Evolutionary conservation across 2,113 vertebrate genomes (phyloP).

Genomic region (Urocynchramus pylzowi): DNA sequence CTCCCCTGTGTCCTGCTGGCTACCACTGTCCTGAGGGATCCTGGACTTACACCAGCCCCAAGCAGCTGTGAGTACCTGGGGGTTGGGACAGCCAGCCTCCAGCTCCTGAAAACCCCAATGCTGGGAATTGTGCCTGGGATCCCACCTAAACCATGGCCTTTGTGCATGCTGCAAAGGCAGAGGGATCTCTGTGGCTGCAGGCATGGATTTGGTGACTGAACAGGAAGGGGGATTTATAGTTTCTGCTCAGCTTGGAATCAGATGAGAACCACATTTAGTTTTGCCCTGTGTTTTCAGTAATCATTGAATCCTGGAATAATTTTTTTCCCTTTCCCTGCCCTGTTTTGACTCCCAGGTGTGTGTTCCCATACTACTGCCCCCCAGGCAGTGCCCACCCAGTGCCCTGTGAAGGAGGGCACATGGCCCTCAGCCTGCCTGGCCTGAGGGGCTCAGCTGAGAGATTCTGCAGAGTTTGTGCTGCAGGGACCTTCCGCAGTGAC

Average conservation of each 20-base stretch:
- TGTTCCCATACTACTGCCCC: slow-evolving; percentile 86
- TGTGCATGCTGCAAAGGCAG: not conserved
- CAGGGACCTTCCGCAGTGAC: slow-evolving; percentile 76
- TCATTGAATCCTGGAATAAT: accelerated
- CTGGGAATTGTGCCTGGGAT: not conserved
- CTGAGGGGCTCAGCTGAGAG: slow-evolving; percentile 77
- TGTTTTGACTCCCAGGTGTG: slow-evolving; percentile 76
- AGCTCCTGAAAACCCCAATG: not conserved
- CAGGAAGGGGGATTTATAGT: too few relatives aligned
- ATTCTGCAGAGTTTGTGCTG: slow-evolving; percentile 79
- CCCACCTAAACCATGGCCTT: accelerated
- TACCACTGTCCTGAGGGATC: slow-evolving; percentile 86
- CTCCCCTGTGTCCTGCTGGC: slow-evolving; percentile 81
- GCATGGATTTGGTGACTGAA: not conserved
- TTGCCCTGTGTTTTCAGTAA: not conserved
- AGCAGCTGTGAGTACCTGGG: slow-evolving; percentile 79
- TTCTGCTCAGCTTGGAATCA: not conserved
- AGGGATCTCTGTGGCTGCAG: not conserved
- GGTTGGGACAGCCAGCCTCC: not conserved
- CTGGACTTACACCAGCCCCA: slow-evolving; percentile 69
- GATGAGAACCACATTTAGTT: not conserved
- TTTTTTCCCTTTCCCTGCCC: not conserved
- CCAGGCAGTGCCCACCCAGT: slow-evolving; percentile 73
- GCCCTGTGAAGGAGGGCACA: slow-evolving; percentile 79
- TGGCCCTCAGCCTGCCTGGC: slow-evolving; percentile 77